Conservation (phyloP, 2,888 invertebrate species). For the Molanna angustata region DNA sequence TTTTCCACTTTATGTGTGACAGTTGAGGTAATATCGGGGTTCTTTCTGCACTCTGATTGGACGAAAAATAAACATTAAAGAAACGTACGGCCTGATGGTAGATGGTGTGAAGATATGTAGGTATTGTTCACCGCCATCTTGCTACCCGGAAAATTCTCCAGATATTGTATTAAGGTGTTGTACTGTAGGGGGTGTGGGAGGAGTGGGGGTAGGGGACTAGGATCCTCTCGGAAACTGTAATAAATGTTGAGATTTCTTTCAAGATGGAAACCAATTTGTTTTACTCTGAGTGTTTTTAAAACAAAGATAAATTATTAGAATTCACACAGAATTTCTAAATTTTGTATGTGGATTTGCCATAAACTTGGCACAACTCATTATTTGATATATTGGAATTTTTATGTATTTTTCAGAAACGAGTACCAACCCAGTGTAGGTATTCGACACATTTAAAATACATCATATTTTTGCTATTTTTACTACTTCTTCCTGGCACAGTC, state of each 20-base stretch:
- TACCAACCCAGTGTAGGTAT: too few relatives aligned
- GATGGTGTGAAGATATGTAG: conserved; percentile 33
- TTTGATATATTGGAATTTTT: too few relatives aligned
- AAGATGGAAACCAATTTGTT: conserved; percentile 5
- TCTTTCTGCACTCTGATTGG: conserved; percentile 58
- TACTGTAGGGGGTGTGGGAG: conserved; percentile 40
- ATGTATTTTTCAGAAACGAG: too few relatives aligned
- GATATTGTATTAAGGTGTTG: conserved; percentile 56
- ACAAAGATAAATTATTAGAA: too few relatives aligned
- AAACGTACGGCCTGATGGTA: conserved; percentile 48
- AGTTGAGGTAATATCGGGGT: conserved; percentile 61
- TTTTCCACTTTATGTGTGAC: conserved; percentile 62
- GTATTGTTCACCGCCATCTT: conserved; percentile 52
- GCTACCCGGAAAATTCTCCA: conserved; percentile 58
- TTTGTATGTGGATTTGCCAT: too few relatives aligned
- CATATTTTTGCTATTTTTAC: too few relatives aligned
- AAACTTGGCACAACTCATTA: too few relatives aligned
- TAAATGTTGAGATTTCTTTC: conserved; percentile 60
- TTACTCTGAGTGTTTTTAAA: neutral
- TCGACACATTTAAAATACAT: too few relatives aligned
- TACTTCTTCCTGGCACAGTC: too few relatives aligned
- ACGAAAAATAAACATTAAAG: conserved; percentile 61
- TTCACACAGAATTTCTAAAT: too few relatives aligned
- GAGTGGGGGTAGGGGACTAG: neutral
- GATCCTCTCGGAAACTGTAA: conserved; percentile 45